Conservation (phyloP, 2,113 vertebrate species). For the Ifrita kowaldi region DNA sequence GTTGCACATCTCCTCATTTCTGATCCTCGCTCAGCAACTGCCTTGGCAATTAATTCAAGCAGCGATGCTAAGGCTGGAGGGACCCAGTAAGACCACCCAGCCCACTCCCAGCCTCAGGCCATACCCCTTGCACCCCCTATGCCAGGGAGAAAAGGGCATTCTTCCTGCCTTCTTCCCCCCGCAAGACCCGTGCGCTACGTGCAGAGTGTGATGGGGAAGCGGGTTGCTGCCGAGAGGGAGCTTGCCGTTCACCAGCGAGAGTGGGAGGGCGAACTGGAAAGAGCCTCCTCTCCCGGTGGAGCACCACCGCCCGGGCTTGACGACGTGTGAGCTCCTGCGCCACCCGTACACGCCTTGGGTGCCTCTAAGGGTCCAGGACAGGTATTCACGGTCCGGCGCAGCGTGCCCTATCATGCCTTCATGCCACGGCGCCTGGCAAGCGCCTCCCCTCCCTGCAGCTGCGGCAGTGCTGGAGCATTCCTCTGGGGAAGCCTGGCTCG, state of each 20-base stretch:
- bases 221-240: not conserved
- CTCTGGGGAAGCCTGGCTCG: not conserved
- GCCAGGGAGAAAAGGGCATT: not conserved
- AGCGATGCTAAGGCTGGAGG: not conserved
- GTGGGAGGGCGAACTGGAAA: not conserved
- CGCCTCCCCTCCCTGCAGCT: slow-evolving; percentile 43
- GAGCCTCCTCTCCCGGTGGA: not conserved
- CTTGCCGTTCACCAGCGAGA: not conserved
- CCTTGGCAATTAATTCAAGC: not conserved
- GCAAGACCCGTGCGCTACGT: not conserved
- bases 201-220: not conserved
- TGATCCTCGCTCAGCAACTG: not conserved
- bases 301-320: slow-evolving; percentile 20
- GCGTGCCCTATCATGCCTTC: slow-evolving; percentile 42
- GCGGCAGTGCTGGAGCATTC: slow-evolving; percentile 8
- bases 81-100: not conserved
- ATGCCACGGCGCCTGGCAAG: not conserved
- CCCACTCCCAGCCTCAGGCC: not conserved
- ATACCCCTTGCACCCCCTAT: not conserved
- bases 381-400: slow-evolving; percentile 38
- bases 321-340: not conserved
- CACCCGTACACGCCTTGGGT: slow-evolving; percentile 17
- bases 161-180: not conserved
- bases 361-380: slow-evolving; percentile 39
- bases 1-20: not conserved